These are phyloP conservation scores for Myrmecophaga tridactyla DNA, from an alignment of 2,113 vertebrate genomes.

Conservation along the genomic window DNA sequence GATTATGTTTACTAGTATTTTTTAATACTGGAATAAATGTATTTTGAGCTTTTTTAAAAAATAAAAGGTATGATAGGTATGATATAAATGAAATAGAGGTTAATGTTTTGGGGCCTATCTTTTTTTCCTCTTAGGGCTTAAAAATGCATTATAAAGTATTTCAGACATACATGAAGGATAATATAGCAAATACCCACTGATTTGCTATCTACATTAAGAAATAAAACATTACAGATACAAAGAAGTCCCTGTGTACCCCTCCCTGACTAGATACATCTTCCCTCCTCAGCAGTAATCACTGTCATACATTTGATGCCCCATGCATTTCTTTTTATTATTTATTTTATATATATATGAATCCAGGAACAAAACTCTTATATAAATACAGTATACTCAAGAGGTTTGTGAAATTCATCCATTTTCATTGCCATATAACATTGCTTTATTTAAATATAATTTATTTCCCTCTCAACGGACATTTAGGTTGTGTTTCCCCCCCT, in stretches of 20 bases:
- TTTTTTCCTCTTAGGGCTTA: neutral
- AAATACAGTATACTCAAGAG: no score
- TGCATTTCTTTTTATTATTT: no score
- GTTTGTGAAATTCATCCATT: no score
- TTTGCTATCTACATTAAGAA: neutral
- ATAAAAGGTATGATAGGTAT: neutral
- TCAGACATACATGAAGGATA: neutral
- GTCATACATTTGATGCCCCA: no score
- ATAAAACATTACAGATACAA: neutral
- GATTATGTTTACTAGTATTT: neutral
- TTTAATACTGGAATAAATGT: neutral
- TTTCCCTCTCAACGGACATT: neutral
- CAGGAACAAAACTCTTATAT: no score
- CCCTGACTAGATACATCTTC: no score
- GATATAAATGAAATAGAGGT: neutral
- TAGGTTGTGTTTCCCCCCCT: neutral
- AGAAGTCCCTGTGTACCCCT: neutral
- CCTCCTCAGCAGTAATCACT: no score
- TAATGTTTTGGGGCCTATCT: neutral
- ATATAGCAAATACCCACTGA: neutral
- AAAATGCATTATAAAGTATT: neutral
- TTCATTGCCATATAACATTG: neutral
- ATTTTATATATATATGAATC: no score
- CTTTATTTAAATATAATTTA: neutral
- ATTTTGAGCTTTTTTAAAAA: neutral